phyloP scores from a whole-genome alignment of 2,113 vertebrate species.

The Oncorhynchus nerka region DNA sequence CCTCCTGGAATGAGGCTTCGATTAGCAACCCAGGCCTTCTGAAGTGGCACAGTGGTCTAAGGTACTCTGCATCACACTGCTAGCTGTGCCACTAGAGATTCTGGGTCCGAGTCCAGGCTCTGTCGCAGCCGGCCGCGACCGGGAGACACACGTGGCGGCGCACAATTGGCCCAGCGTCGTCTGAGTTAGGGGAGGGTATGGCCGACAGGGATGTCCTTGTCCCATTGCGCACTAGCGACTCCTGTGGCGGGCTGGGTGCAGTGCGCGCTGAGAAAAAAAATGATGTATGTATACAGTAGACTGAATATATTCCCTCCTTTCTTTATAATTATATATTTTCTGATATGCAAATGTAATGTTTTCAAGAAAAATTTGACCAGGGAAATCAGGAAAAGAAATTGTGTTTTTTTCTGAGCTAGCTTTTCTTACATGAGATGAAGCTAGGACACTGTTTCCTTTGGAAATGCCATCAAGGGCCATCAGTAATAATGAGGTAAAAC shows the following conservation, averaged over 20 bases:
- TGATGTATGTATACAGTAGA: background rate
- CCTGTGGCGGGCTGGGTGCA: no score
- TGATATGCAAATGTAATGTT: conserved; percentile 24
- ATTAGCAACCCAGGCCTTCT: background rate
- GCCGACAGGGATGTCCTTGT: background rate
- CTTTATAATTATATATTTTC: conserved; percentile 12
- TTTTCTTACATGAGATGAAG: background rate
- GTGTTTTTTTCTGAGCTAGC: background rate
- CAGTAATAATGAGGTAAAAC: conserved; percentile 13
- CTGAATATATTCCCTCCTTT: background rate
- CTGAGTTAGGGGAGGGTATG: no score
- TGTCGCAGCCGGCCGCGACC: no score
- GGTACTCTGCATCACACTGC: no score
- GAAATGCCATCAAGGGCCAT: background rate
- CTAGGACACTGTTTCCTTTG: no score
- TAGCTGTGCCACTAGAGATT: conserved; percentile 49
- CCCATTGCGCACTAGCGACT: background rate
- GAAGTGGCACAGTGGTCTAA: background rate
- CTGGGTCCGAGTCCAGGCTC: background rate
- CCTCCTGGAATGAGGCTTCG: background rate
- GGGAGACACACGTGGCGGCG: no score
- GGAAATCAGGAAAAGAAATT: background rate
- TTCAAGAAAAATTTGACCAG: conserved; percentile 16
- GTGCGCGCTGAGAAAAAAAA: background rate
- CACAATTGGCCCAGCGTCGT: no score